Evolutionary conservation across 2,113 vertebrate genomes (phyloP).

Genomic region (Sapajus apella): DNA sequence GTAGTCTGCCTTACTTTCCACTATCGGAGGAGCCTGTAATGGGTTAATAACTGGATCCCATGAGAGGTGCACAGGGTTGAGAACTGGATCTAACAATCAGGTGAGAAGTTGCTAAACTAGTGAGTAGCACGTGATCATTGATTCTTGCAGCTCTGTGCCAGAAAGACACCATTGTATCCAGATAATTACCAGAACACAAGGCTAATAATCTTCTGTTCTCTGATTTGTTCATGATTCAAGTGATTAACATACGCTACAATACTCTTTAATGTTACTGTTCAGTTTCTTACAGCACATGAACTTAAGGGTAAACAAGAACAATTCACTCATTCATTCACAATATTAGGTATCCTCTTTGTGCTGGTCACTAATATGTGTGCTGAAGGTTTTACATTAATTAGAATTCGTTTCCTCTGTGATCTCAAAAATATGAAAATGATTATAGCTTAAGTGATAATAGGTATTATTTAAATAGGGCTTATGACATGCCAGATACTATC

Average conservation of each 20-base stretch:
- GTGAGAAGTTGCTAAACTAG: not conserved
- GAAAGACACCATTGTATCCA: not conserved
- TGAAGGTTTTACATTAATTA: not conserved
- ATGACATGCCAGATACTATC: not conserved
- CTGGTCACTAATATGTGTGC: not conserved
- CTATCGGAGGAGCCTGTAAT: not conserved
- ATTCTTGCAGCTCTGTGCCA: not conserved
- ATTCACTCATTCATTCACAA: not conserved
- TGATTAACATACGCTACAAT: not conserved
- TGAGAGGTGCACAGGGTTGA: not conserved
- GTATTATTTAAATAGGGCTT: not conserved
- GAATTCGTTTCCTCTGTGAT: not conserved
- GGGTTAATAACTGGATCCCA: not conserved
- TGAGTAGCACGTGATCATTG: not conserved
- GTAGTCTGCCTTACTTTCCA: not conserved
- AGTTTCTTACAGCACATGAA: not conserved
- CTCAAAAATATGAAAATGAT: constrained; percentile 39
- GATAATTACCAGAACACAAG: not conserved
- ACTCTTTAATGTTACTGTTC: not conserved
- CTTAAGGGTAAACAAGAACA: not conserved
- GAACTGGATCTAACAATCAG: not conserved
- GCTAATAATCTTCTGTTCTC: not conserved
- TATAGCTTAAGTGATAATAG: constrained; percentile 29
- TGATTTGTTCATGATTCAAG: constrained; percentile 18
- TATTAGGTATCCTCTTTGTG: not conserved